Evolutionary conservation across 1,140 invertebrate species (phyloP).

Genomic region (Drosophila persimilis): DNA sequence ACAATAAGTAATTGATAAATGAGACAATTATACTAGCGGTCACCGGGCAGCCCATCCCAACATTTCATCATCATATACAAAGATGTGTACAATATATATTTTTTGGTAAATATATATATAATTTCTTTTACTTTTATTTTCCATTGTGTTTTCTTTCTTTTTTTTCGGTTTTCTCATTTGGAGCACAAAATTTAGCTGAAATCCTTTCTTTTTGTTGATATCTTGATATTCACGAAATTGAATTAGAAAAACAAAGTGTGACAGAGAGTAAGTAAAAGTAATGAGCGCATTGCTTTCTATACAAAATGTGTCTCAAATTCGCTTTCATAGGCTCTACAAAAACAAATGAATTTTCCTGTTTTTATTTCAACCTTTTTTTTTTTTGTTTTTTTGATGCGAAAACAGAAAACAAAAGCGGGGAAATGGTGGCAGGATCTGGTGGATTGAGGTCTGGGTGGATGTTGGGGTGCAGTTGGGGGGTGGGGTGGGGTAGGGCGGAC

Average conservation of each 20-base stretch:
- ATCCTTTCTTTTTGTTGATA: conserved; percentile 43
- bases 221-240: conserved; percentile 61
- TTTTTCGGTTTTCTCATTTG: conserved; percentile 36
- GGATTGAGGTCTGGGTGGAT: conserved; percentile 26
- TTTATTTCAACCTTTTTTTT: conserved; percentile 40
- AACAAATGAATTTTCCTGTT: conserved; percentile 41
- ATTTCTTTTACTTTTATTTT: conserved; percentile 23
- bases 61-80: conserved; percentile 82
- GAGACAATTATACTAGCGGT: conserved; percentile 83
- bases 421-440: conserved; percentile 25
- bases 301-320: conserved; percentile 65
- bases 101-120: conserved; percentile 58
- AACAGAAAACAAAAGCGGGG: conserved; percentile 51
- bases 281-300: conserved; percentile 54
- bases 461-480: not conserved
- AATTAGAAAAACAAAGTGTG: conserved; percentile 71
- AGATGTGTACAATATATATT: conserved; percentile 67
- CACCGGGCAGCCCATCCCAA: conserved; percentile 84
- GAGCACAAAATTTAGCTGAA: conserved; percentile 69
- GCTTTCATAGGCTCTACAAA: conserved; percentile 45
- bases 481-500: conserved; percentile 40
- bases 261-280: conserved; percentile 69
- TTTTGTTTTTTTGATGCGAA: conserved; percentile 41
- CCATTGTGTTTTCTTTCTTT: conserved; percentile 12
- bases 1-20: conserved; percentile 82